Base-by-base conservation (phyloP, 2,888 invertebrate species). In the Protophormia terraenovae region DNA sequence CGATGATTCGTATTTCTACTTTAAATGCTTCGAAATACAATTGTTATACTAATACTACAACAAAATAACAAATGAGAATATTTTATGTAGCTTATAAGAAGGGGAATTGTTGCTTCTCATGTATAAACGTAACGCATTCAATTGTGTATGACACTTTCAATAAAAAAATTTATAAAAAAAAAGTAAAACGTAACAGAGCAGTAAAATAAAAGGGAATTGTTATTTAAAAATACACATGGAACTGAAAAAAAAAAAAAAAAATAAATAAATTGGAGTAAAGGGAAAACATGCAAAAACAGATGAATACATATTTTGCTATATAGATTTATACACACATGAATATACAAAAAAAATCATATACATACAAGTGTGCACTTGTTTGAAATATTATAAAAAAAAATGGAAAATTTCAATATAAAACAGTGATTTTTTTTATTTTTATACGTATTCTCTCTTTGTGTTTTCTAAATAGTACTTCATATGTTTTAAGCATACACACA, bases 121-220 rank as follows among this genome's bases (percentile, higher is more conserved):
- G 67, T 73, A 47, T 75, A n/a, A n/a, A n/a, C 79, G 83, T 29
- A 82, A 82, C 72, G 79, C 83, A 86, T 84, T 82, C 83, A 82
- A 86, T 83, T 85, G 85, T 85, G 80, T 84, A 64, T 78, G 77
- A 75, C 84, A 87, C 55, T 86, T 84, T 86, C 72, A 82, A 84
- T 81, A 86, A 71, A 77, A 80, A 71, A 50, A 75, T 4, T 27
- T 45, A 4, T 19, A 10, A 55, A 71, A 35, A 67, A 66, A 16
- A n/a, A 47, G 10, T 10, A 50, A 29, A 41, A 35, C 19, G 41
- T 41, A 64, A 53, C 16, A 50, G 8, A 71, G 35, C 3, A 60
- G n/a, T 24, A 27, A 64, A 62, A 69, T 55, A 27, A 67, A 71
- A 55, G 27, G 35, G 60, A 77, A 73, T 72, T 80, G 80, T 73